Evolutionary conservation across 92 coral and sea anemone species (phyloP).

Genomic region (Epizoanthus rinbou): DNA sequence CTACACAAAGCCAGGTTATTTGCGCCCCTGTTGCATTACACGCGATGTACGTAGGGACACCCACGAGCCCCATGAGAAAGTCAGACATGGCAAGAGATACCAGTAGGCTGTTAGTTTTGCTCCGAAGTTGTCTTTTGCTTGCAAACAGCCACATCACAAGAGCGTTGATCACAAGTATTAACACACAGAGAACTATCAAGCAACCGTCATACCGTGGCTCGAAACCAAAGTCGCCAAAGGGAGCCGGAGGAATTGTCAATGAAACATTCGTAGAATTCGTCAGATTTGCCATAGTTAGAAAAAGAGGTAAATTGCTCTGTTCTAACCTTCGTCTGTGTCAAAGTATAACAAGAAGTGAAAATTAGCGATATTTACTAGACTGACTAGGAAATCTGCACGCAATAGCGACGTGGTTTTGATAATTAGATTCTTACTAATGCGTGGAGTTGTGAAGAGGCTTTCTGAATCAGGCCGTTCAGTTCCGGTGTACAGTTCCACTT

Average conservation of each 20-base stretch:
- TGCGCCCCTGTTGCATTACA: constrained; percentile 66
- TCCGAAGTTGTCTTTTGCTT: constrained; percentile 61
- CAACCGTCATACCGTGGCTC: constrained; percentile 68
- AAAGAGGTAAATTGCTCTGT: not conserved
- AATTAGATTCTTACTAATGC: not conserved
- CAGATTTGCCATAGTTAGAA: constrained; percentile 4
- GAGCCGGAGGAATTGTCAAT: not conserved
- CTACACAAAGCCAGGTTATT: constrained; percentile 66
- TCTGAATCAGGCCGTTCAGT: not conserved
- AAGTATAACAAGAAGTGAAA: not conserved
- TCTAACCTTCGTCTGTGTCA: not conserved
- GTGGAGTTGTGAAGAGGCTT: not conserved
- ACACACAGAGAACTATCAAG: constrained; percentile 63
- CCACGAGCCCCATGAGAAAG: constrained; percentile 74
- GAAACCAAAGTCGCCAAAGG: constrained; percentile 33
- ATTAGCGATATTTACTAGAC: not conserved
- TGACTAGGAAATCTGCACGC: not conserved
- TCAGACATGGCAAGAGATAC: constrained; percentile 76
- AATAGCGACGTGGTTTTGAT: not conserved
- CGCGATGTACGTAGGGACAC: constrained; percentile 70
- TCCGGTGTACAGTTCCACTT: not conserved
- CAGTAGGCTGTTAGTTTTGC: constrained; percentile 81
- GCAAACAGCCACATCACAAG: constrained; percentile 70
- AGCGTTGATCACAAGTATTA: constrained; percentile 62
- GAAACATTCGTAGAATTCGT: constrained; percentile 2